A percentile compares a stretch with the other conserved stretches of the same genome.
Conservation (phyloP, 2,888 invertebrate genomes). For the Eristalinus aeneus region DNA sequence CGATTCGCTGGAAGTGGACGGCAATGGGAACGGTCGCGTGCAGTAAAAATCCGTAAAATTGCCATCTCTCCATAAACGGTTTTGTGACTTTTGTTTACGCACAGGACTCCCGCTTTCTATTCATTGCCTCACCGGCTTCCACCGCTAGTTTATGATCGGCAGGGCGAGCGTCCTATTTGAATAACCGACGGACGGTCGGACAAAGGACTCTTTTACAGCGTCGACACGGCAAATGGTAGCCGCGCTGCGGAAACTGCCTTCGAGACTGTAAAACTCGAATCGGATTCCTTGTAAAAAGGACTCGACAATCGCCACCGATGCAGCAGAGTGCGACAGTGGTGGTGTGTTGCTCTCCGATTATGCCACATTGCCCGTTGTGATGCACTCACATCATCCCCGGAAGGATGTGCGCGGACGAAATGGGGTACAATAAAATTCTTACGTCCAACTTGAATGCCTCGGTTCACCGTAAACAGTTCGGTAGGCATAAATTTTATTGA, state of each 20-base stretch:
- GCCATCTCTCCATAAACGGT: slow-evolving; percentile 65
- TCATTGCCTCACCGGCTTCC: slow-evolving; percentile 1
- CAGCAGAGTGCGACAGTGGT: not conserved
- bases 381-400: not conserved
- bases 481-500: slow-evolving; percentile 62
- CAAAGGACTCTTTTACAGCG: slow-evolving; percentile 59
- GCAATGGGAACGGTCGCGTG: slow-evolving; percentile 54
- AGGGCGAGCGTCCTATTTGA: slow-evolving; percentile 55
- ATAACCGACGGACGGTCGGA: slow-evolving; percentile 48
- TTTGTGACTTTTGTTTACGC: slow-evolving; percentile 62
- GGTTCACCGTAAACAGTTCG: slow-evolving; percentile 68
- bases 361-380: not conserved
- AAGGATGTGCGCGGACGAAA: slow-evolving; percentile 22
- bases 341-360: not conserved
- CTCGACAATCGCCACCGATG: not conserved
- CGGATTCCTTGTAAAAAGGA: slow-evolving; percentile 60
- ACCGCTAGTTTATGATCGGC: slow-evolving; percentile 58
- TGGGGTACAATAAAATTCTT: slow-evolving; percentile 42
- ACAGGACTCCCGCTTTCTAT: slow-evolving; percentile 29
- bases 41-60: slow-evolving; percentile 71
- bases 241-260: slow-evolving; percentile 32
- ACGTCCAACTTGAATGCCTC: slow-evolving; percentile 46
- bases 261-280: slow-evolving; percentile 47
- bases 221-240: slow-evolving; percentile 62
- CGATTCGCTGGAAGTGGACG: slow-evolving; percentile 54